These are phyloP conservation scores for Melanchra persicariae DNA, from an alignment of 2,888 invertebrate genomes.

Conservation along the genomic window DNA sequence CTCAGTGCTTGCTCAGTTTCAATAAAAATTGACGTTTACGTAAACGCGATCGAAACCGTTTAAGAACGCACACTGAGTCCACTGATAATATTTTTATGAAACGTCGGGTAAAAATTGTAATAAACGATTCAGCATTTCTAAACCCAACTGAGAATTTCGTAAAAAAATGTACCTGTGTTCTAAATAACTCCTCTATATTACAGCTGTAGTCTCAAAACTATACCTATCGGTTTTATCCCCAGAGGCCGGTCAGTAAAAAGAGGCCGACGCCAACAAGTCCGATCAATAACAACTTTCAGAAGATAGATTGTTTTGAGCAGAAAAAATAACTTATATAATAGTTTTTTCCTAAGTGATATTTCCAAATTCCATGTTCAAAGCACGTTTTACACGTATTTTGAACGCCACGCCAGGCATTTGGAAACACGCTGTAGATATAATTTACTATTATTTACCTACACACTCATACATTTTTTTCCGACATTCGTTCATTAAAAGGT, in stretches of 20 bases:
- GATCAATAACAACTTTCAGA: conserved; percentile 28
- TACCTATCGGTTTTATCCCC: conserved; percentile 5
- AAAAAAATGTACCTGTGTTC: background rate
- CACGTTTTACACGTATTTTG: too few species aligned
- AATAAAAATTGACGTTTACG: too few species aligned
- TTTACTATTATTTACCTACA: too few species aligned
- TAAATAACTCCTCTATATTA: conserved; percentile 4
- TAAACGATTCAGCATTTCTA: too few species aligned
- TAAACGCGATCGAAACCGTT: too few species aligned
- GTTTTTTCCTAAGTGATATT: background rate
- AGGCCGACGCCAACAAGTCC: conserved; percentile 14
- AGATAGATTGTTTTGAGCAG: background rate
- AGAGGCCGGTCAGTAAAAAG: conserved; percentile 22
- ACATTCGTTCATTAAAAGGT: too few species aligned
- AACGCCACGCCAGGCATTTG: too few species aligned
- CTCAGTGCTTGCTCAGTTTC: too few species aligned
- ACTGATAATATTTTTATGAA: background rate
- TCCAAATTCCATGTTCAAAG: background rate
- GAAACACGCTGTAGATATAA: background rate
- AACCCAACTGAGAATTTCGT: background rate
- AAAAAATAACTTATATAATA: background rate
- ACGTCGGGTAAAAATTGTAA: background rate
- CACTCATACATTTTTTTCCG: too few species aligned
- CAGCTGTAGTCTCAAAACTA: conserved; percentile 16
- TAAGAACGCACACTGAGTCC: too few species aligned